phyloP scores from a whole-genome alignment of 1,140 invertebrate species.

The Orussus abietinus region DNA sequence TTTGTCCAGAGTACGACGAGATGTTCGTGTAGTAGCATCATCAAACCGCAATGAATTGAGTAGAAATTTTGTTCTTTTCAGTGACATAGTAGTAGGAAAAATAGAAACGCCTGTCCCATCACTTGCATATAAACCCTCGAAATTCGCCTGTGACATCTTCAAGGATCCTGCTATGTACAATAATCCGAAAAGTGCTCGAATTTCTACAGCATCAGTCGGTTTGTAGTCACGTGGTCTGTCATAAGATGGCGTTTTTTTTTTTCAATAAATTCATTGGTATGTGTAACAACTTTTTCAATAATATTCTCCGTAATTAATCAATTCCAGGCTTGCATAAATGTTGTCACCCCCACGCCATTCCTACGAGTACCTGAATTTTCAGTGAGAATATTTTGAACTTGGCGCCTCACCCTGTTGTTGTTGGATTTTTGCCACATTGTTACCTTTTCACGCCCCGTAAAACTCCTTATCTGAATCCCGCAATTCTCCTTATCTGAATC shows the following conservation, averaged over 20 bases:
- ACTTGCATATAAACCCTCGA: background rate
- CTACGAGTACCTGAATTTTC: no score
- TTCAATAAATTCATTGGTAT: slow-evolving; percentile 5
- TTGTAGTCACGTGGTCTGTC: background rate
- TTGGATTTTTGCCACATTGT: no score
- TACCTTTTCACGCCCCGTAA: no score
- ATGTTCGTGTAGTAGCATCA: slow-evolving; percentile 7
- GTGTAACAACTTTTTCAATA: slow-evolving; percentile 6
- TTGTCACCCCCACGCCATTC: no score
- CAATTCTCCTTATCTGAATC: no score
- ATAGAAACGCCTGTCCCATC: slow-evolving; percentile 6
- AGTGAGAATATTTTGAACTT: no score
- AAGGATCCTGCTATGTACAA: slow-evolving; percentile 2
- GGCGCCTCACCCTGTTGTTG: no score
- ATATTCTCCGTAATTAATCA: background rate
- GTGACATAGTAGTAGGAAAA: slow-evolving; percentile 11
- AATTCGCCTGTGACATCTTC: background rate
- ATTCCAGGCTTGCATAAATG: background rate
- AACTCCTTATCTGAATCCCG: no score
- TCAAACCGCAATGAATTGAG: slow-evolving; percentile 12
- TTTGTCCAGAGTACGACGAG: slow-evolving; percentile 20
- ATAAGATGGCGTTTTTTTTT: slow-evolving; percentile 2
- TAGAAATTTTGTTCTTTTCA: slow-evolving; percentile 11
- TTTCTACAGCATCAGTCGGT: background rate
- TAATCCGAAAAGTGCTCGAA: slow-evolving; percentile 5